A percentile compares a stretch with the other conserved stretches of the same genome.
Evolutionary conservation across 2,888 invertebrate species (phyloP).

Genomic region (Acanthopleura granulata): DNA sequence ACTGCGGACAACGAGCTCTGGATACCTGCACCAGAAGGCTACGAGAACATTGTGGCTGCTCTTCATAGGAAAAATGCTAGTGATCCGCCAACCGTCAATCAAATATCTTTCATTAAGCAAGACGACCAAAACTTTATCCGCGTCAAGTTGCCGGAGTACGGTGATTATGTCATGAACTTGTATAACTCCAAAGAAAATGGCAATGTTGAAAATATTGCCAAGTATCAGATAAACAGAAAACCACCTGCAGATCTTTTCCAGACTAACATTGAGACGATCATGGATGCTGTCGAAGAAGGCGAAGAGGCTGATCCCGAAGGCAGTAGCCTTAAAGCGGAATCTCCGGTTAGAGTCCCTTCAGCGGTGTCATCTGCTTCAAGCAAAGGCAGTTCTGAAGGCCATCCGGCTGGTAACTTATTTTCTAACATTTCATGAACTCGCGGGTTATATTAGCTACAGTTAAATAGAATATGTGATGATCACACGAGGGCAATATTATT

Average conservation of each 20-base stretch:
- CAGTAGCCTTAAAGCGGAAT: not conserved
- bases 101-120: constrained; percentile 44
- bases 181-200: constrained; percentile 47
- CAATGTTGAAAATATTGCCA: constrained; percentile 49
- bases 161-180: constrained; percentile 60
- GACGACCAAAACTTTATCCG: constrained; percentile 51
- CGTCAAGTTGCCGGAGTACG: constrained; percentile 55
- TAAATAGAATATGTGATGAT: no score
- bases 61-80: constrained; percentile 57
- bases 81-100: constrained; percentile 45
- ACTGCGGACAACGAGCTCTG: constrained; percentile 57
- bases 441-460: no score
- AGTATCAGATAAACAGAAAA: constrained; percentile 57
- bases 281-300: constrained; percentile 37
- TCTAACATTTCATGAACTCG: no score
- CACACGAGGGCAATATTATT: no score
- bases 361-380: not conserved
- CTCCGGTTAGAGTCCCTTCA: not conserved
- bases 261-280: constrained; percentile 52
- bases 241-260: constrained; percentile 53
- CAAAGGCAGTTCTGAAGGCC: not conserved
- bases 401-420: not conserved
- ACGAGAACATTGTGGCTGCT: constrained; percentile 51
- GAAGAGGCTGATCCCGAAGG: not conserved
- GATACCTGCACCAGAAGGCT: constrained; percentile 53